A percentile compares a stretch with the other conserved stretches of the same genome.
phyloP scores from a whole-genome alignment of 2,797 vertebrate species.

The Enteromius anoplus region DNA sequence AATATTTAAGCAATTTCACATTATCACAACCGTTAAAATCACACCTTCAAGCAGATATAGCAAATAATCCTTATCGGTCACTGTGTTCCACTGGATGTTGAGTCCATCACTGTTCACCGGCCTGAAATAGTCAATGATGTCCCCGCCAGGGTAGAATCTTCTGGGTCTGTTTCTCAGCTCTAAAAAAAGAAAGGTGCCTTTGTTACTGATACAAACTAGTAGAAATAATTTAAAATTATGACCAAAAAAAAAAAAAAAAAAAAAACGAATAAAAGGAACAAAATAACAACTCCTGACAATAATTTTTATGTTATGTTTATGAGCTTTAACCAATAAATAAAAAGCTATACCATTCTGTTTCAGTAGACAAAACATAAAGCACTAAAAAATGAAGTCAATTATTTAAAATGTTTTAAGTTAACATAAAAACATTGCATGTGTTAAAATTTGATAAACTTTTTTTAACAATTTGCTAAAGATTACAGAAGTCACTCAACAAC shows the following conservation, averaged over 20 bases:
- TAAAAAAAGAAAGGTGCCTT: constrained; percentile 42
- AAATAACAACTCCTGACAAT: not conserved
- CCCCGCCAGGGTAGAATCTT: constrained; percentile 80
- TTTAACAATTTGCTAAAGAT: not conserved
- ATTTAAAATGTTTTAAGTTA: not conserved
- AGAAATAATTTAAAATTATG: not conserved
- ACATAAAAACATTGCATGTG: not conserved
- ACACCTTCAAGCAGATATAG: constrained; percentile 64
- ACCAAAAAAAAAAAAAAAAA: not conserved
- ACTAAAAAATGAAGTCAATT: not conserved
- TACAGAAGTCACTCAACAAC: not conserved
- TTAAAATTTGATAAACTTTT: not conserved
- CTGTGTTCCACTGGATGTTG: constrained; percentile 69
- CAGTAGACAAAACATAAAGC: not conserved
- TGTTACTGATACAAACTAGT: not conserved
- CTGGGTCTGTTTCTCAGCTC: constrained; percentile 62
- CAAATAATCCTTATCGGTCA: constrained; percentile 62
- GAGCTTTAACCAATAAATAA: not conserved
- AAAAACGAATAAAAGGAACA: not conserved
- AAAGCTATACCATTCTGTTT: not conserved
- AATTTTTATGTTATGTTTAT: not conserved
- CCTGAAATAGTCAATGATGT: constrained; percentile 76
- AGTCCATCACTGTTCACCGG: constrained; percentile 64
- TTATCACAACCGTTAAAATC: not conserved
- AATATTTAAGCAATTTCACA: not conserved